Conservation (phyloP, 2,797 vertebrate species). For the Pseudochirops corinnae region DNA sequence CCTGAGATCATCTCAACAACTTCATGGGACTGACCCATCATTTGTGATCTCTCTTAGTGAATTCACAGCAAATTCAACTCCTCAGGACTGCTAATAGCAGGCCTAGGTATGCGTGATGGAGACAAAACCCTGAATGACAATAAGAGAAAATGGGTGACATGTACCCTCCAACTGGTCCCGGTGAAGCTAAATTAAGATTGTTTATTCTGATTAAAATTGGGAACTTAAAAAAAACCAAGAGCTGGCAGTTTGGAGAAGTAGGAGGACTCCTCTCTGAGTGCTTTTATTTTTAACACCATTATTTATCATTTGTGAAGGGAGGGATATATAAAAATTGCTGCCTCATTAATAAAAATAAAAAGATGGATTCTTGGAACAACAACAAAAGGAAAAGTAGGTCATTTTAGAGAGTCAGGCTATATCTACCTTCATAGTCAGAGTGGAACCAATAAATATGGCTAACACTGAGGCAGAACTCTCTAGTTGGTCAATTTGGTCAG, state of each 20-base stretch:
- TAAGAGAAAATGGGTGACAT: neutral
- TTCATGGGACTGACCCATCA: neutral
- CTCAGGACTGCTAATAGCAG: neutral
- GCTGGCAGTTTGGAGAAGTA: constrained; percentile 47
- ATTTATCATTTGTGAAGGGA: constrained; percentile 59
- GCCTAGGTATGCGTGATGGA: no score
- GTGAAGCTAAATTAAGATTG: constrained; percentile 48
- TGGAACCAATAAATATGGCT: constrained; percentile 1
- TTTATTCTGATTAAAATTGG: constrained; percentile 56
- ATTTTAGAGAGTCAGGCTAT: constrained; percentile 26
- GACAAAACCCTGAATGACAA: neutral
- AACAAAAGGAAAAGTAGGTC: neutral
- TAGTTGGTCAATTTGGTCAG: constrained; percentile 36
- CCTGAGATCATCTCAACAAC: neutral
- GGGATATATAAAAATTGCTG: constrained; percentile 51
- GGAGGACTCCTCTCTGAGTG: constrained; percentile 13
- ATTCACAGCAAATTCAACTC: neutral
- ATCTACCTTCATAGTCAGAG: constrained; percentile 6
- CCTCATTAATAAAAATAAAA: constrained; percentile 62
- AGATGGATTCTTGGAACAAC: constrained; percentile 26
- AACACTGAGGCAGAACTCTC: neutral
- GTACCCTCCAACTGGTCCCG: constrained; percentile 34
- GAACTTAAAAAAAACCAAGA: neutral
- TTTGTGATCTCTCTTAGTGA: constrained; percentile 1
- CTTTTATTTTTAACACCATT: constrained; percentile 64